These are phyloP conservation scores for Lucinisca nassula DNA, from an alignment of 2,888 invertebrate genomes.

Conservation along the genomic window DNA sequence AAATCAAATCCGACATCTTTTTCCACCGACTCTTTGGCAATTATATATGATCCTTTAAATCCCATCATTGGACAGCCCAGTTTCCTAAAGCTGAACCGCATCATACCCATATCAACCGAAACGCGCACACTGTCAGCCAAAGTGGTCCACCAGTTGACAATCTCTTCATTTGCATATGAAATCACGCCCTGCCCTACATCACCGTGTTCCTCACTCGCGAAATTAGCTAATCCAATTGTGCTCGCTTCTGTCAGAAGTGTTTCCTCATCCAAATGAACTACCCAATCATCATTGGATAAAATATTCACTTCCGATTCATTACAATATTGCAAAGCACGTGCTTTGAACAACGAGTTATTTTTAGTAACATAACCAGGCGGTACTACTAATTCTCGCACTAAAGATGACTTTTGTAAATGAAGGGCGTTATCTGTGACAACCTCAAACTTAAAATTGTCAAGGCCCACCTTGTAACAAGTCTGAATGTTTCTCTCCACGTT, in stretches of 20 bases:
- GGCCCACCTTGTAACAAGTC: slow-evolving; percentile 66
- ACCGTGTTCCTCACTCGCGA: slow-evolving; percentile 61
- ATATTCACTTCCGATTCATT: slow-evolving; percentile 66
- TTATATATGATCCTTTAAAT: slow-evolving; percentile 73
- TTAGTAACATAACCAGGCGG: slow-evolving; percentile 63
- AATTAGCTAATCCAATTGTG: slow-evolving; percentile 68
- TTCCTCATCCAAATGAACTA: slow-evolving; percentile 72
- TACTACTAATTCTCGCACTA: slow-evolving; percentile 66
- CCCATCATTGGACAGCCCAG: slow-evolving; percentile 68
- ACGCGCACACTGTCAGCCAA: slow-evolving; percentile 70
- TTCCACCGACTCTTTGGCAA: slow-evolving; percentile 65
- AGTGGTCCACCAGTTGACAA: slow-evolving; percentile 72
- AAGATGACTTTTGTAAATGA: slow-evolving; percentile 55
- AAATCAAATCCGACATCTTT: slow-evolving; percentile 70
- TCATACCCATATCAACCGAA: slow-evolving; percentile 69
- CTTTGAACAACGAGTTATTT: slow-evolving; percentile 67
- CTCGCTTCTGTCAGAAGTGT: slow-evolving; percentile 66
- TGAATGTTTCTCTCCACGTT: slow-evolving; percentile 69
- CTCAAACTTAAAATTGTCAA: slow-evolving; percentile 72
- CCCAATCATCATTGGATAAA: slow-evolving; percentile 67
- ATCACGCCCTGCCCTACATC: slow-evolving; percentile 72
- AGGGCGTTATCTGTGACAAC: slow-evolving; percentile 71
- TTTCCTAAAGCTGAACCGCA: slow-evolving; percentile 65
- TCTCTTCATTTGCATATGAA: slow-evolving; percentile 70
- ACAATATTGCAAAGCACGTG: slow-evolving; percentile 71